A percentile compares a stretch with the other conserved stretches of the same genome.
Evolutionary conservation across 2,888 invertebrate genomes (phyloP).

Genomic region (Yponomeuta plumbellus): DNA sequence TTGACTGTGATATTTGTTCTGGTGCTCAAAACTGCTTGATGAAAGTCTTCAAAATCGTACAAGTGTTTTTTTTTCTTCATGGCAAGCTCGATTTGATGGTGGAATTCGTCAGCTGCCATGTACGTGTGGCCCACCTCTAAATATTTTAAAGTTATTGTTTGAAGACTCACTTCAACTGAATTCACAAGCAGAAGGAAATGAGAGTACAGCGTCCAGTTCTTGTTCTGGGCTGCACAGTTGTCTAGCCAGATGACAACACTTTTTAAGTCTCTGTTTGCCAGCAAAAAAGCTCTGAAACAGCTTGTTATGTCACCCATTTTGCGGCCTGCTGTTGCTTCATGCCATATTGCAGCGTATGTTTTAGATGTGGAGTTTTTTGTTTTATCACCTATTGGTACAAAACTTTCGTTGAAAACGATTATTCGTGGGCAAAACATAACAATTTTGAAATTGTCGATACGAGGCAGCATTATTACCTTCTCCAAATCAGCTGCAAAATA

Average conservation of each 20-base stretch:
- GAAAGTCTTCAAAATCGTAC: slow-evolving; percentile 23
- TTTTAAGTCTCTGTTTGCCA: slow-evolving; percentile 26
- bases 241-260: slow-evolving; percentile 29
- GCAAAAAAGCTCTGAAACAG: neutral
- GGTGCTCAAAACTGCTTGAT: slow-evolving; percentile 4
- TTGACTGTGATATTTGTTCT: slow-evolving; percentile 3
- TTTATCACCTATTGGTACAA: slow-evolving; percentile 19
- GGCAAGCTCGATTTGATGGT: slow-evolving; percentile 34
- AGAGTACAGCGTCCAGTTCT: slow-evolving; percentile 29
- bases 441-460: slow-evolving; percentile 19
- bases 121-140: slow-evolving; percentile 34
- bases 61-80: slow-evolving; percentile 28
- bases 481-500: slow-evolving; percentile 20
- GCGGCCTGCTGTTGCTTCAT: slow-evolving; percentile 35
- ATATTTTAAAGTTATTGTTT: slow-evolving; percentile 25
- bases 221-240: slow-evolving; percentile 30
- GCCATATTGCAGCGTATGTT: slow-evolving; percentile 27
- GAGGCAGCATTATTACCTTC: slow-evolving; percentile 21
- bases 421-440: slow-evolving; percentile 19
- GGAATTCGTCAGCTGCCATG: slow-evolving; percentile 37
- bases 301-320: neutral
- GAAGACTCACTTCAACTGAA: slow-evolving; percentile 20
- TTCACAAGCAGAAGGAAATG: slow-evolving; percentile 27
- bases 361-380: slow-evolving; percentile 3
- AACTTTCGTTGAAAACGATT: slow-evolving; percentile 23